These are phyloP conservation scores for Brachionus asplanchnoidis DNA, from an alignment of 1,140 invertebrate genomes.

Conservation along the genomic window DNA sequence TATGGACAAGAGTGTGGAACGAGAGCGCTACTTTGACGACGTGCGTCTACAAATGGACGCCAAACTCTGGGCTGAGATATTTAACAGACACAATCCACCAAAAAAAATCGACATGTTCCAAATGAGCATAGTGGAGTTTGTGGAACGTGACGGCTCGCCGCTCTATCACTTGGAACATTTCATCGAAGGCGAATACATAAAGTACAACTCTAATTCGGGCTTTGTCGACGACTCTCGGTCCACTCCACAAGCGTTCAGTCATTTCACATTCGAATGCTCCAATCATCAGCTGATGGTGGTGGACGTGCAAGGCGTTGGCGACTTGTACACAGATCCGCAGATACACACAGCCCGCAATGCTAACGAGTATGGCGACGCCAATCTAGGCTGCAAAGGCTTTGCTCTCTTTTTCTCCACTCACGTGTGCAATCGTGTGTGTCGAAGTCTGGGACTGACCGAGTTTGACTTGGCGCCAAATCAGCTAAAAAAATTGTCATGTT, in stretches of 20 bases:
- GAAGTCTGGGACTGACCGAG: constrained; percentile 58
- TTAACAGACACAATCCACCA: constrained; percentile 63
- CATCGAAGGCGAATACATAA: constrained; percentile 63
- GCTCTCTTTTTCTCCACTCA: constrained; percentile 64
- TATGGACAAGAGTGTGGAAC: constrained; percentile 58
- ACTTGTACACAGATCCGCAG: constrained; percentile 65
- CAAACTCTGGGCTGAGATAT: constrained; percentile 65
- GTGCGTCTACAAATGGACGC: constrained; percentile 64
- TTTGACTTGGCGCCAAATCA: constrained; percentile 59
- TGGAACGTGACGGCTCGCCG: constrained; percentile 57
- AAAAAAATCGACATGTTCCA: constrained; percentile 66
- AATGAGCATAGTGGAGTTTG: constrained; percentile 62
- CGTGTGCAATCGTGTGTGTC: constrained; percentile 62
- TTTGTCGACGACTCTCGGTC: constrained; percentile 61
- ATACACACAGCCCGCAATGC: constrained; percentile 60
- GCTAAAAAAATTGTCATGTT: neutral
- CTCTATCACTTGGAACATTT: constrained; percentile 63
- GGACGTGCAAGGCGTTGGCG: constrained; percentile 65
- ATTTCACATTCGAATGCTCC: constrained; percentile 64
- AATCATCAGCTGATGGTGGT: constrained; percentile 64
- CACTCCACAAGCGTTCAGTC: constrained; percentile 64
- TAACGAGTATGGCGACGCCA: constrained; percentile 55
- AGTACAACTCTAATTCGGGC: constrained; percentile 65
- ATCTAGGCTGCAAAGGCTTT: constrained; percentile 63
- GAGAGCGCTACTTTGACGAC: constrained; percentile 62